Evolutionary conservation across 2,113 vertebrate genomes (phyloP), one percentile per base, ranked within the genome.

Genomic region (Melanotaenia duboulayi): DNA sequence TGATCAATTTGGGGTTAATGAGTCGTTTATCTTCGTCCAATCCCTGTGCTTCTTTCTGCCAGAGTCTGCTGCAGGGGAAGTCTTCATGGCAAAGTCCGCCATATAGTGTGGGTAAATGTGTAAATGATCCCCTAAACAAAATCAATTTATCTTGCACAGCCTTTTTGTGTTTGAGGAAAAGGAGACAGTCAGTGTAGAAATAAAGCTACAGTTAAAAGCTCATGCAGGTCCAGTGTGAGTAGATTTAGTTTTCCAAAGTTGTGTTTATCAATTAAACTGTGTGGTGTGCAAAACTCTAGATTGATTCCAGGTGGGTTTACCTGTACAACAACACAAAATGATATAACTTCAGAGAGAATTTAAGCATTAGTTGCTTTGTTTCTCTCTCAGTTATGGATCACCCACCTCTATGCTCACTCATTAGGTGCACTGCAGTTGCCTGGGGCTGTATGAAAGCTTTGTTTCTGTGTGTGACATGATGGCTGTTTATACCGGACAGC

Each of bases 1-100:
- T 90, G 87, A 93, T 94, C 92, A 93, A 91, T 94, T 88, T 88
- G 81, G 54, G 78, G 79, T 89, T 93, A 93, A 94, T 92, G 90
- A 92, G 86, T 92, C 87, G 82, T 94, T 93, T 82, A 88, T 93
- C 91, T 92, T 58, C 4, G 54, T 80, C 81, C 81, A 84, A 81
- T 87, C 82, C 35, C 74, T 63, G 67, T 75, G 81, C 77, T 72
- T 87, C 81, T 62, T 87, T 76, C 59, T 40, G 68, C 60, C 71
- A 48, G 32, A 16, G 44, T 63, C 7, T 13, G 67, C 71, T 63
- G 82, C 76, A 16, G 39, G 74, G 50, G 39, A 61, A 59, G 51
- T 35, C 52, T 83, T 65, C 64, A 78, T 56, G 59, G 56, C 40
- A 51, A 72, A 63, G 42, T 82, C 71, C 54, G 76, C 69, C 42